A percentile compares a stretch with the other conserved stretches of the same genome.
phyloP scores from a whole-genome alignment of 2,888 invertebrate genomes.

The Acleris sparsana region DNA sequence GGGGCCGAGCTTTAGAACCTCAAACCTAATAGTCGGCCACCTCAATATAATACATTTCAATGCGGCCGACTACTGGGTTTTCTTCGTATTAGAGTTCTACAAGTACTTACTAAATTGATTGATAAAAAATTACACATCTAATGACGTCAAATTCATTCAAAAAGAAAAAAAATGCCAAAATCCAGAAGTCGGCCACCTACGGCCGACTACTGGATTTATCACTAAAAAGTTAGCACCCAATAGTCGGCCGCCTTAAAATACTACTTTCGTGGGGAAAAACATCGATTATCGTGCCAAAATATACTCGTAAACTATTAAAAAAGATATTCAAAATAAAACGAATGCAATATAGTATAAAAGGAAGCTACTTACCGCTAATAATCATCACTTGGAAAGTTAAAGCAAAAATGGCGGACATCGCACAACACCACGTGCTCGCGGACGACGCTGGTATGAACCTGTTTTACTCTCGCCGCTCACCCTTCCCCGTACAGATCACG shows the following conservation, averaged over 20 bases:
- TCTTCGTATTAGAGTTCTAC: neutral
- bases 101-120: slow-evolving; percentile 1
- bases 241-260: neutral
- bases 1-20: slow-evolving; percentile 5
- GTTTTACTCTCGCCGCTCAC: neutral
- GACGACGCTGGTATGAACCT: neutral
- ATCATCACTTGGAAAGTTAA: neutral
- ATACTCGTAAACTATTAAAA: neutral
- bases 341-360: neutral
- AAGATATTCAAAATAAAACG: neutral
- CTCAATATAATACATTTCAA: neutral
- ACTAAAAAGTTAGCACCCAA: neutral
- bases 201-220: slow-evolving; percentile 4
- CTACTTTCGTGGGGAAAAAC: neutral
- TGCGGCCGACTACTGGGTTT: neutral
- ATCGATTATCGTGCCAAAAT: neutral
- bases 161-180: neutral
- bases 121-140: neutral
- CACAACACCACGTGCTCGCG: neutral
- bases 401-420: neutral
- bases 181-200: neutral
- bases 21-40: slow-evolving; percentile 3
- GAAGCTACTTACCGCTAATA: neutral
- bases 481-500: neutral
- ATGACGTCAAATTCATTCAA: slow-evolving; percentile 1